Percentiles rank a stretch among this genome's conserved stretches.
Conservation (phyloP, 2,113 vertebrate genomes). For the Urocynchramus pylzowi region DNA sequence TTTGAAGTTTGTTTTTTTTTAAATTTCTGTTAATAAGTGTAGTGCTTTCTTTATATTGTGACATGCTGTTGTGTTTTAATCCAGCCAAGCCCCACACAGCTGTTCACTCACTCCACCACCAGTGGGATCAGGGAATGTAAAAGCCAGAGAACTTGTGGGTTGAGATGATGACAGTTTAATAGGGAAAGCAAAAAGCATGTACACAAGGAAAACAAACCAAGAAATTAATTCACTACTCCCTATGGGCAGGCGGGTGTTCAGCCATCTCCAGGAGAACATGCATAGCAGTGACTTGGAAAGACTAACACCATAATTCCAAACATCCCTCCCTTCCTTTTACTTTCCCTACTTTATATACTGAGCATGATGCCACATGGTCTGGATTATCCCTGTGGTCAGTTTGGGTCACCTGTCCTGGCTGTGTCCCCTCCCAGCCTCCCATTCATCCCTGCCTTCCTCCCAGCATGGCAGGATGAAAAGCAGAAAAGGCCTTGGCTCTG, state of each 20-base stretch:
- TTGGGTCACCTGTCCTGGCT: neutral
- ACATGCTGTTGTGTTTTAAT: neutral
- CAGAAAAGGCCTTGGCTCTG: neutral
- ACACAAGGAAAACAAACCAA: neutral
- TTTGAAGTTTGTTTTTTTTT: neutral
- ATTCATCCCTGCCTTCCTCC: accelerated
- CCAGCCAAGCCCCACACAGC: neutral
- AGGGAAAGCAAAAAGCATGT: neutral
- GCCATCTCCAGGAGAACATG: neutral
- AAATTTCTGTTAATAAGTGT: neutral
- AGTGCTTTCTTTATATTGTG: neutral
- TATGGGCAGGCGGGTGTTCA: neutral
- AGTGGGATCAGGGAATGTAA: neutral
- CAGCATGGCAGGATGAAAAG: accelerated
- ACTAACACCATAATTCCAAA: neutral
- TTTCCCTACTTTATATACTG: neutral
- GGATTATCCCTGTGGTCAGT: neutral
- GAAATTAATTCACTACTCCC: neutral
- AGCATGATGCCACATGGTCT: neutral
- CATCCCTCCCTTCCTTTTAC: neutral
- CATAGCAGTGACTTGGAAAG: neutral
- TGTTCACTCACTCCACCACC: neutral
- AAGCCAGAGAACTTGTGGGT: neutral
- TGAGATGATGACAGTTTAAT: neutral
- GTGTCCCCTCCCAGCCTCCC: neutral